Percentiles rank a stretch among this genome's conserved stretches.
Evolutionary conservation across 2,113 vertebrate genomes (phyloP).

Genomic region (Chascanopsetta lugubris): DNA sequence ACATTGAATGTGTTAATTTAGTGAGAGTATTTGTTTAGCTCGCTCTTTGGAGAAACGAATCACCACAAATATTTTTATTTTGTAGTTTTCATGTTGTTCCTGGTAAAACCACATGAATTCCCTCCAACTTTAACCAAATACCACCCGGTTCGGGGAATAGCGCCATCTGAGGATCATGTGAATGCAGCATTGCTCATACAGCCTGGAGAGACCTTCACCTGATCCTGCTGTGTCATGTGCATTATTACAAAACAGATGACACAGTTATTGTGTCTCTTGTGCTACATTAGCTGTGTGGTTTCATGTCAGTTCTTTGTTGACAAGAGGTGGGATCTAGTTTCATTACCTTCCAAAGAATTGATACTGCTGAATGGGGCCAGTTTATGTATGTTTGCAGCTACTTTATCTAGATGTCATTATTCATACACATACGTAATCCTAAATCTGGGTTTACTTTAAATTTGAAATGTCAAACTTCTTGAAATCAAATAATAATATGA

Average conservation of each 20-base stretch:
- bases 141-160: not conserved
- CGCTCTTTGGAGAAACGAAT: not conserved
- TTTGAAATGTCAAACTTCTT: no score
- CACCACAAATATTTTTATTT: not conserved
- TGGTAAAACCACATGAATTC: not conserved
- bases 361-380: no score
- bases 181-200: not conserved
- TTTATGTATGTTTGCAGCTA: no score
- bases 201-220: not conserved
- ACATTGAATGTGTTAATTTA: no score
- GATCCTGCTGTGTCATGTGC: not conserved
- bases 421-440: no score
- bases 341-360: no score
- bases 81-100: not conserved
- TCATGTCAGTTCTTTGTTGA: not conserved
- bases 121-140: no score
- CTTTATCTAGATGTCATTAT: no score
- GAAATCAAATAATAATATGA: no score
- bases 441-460: no score
- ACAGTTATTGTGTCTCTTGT: no score
- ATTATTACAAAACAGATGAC: slow-evolving; percentile 1
- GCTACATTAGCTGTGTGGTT: not conserved
- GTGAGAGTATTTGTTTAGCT: not conserved
- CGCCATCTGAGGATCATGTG: not conserved
- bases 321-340: not conserved